Percentiles rank a stretch among this genome's conserved stretches.
phyloP scores from a whole-genome alignment of 2,113 vertebrate genomes.

The Leptobrachium leishanense region DNA sequence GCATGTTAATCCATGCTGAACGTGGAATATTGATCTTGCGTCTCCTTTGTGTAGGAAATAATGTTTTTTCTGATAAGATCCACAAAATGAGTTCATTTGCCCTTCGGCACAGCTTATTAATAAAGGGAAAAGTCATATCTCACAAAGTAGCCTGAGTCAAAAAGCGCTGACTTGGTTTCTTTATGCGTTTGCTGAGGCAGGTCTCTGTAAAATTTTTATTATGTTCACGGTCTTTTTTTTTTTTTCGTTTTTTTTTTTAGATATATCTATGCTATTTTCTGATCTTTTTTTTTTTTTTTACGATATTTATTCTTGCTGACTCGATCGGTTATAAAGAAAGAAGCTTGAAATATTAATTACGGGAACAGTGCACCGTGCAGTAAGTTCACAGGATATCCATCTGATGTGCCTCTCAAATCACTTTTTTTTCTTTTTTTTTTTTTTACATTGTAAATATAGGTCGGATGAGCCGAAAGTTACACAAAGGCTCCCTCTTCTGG shows the following conservation, averaged over 20 bases:
- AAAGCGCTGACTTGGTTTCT: not conserved
- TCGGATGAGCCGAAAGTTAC: not conserved
- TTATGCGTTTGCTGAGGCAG: not conserved
- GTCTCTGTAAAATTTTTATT: not conserved
- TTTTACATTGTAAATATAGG: not conserved
- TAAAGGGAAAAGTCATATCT: not conserved
- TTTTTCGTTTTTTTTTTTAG: no score
- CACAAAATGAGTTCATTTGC: not conserved
- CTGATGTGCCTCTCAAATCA: not conserved
- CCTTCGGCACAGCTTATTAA: not conserved
- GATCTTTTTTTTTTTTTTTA: not conserved
- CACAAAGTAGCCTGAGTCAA: not conserved
- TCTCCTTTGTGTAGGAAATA: no score
- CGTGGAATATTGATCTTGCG: not conserved
- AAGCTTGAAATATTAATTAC: conserved; percentile 24
- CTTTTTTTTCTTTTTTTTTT: not conserved
- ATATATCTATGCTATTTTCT: not conserved
- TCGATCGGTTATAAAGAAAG: conserved; percentile 30
- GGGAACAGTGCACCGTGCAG: not conserved
- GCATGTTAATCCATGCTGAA: no score
- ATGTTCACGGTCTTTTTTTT: not conserved
- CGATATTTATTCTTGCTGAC: conserved; percentile 4
- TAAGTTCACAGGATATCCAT: not conserved
- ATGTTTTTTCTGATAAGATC: no score
- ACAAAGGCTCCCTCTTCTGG: conserved; percentile 15